phyloP scores from a whole-genome alignment of 2,888 invertebrate genomes.

The Cylindroiulus punctatus region DNA sequence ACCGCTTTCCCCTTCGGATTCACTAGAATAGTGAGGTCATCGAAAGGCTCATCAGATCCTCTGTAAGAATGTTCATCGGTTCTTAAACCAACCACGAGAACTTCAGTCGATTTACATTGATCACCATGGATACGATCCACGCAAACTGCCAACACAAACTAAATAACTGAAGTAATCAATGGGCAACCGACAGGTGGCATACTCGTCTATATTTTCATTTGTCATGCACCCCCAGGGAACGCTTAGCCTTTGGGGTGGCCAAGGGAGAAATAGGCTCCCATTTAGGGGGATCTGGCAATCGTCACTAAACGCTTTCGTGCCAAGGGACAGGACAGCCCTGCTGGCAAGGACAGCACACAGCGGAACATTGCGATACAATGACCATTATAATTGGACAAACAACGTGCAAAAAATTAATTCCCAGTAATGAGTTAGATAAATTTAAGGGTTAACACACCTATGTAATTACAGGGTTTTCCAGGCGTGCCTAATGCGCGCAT shows the following conservation, averaged over 20 bases:
- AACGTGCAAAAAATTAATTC: constrained; percentile 24
- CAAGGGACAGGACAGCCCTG: not conserved
- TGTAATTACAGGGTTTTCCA: constrained; percentile 26
- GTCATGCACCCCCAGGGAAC: constrained; percentile 30
- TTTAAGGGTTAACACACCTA: constrained; percentile 42
- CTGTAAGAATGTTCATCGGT: constrained; percentile 20
- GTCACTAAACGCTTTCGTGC: constrained; percentile 29
- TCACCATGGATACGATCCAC: constrained; percentile 50
- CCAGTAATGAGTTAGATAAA: constrained; percentile 28
- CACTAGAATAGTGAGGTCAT: not conserved
- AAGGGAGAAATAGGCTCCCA: no score
- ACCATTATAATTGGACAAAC: constrained; percentile 38
- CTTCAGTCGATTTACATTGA: constrained; percentile 16
- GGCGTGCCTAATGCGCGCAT: not conserved
- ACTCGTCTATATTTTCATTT: constrained; percentile 49
- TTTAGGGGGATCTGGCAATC: not conserved
- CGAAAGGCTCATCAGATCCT: not conserved
- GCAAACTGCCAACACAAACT: constrained; percentile 49
- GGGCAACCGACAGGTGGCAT: constrained; percentile 51
- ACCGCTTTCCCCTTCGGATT: not conserved
- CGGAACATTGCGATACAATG: constrained; percentile 8
- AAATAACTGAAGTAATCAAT: constrained; percentile 50
- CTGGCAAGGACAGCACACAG: constrained; percentile 26
- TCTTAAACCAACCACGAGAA: constrained; percentile 22
- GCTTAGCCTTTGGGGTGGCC: not conserved